These are phyloP conservation scores for Diaperis boleti DNA, from an alignment of 2,888 invertebrate species.

Conservation along the genomic window DNA sequence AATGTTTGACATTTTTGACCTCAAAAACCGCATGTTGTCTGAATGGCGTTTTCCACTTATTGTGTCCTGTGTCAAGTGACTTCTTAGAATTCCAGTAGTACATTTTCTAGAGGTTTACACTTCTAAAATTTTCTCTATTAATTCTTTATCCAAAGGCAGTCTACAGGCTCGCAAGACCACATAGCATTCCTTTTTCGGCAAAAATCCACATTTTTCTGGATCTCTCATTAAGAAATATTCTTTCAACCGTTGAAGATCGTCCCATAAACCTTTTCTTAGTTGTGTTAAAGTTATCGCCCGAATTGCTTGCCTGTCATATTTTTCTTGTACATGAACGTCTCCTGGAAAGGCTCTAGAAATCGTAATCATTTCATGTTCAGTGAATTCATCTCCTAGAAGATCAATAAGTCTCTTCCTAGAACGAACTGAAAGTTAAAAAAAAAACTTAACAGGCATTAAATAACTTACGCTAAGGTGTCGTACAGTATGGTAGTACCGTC, in stretches of 20 bases:
- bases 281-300: slow-evolving; percentile 79
- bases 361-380: slow-evolving; percentile 85
- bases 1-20: too few relatives aligned
- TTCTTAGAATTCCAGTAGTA: too few relatives aligned
- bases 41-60: too few relatives aligned
- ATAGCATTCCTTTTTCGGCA: slow-evolving; percentile 72
- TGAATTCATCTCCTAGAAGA: slow-evolving; percentile 77
- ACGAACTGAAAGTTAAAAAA: slow-evolving; percentile 42
- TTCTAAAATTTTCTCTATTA: slow-evolving; percentile 78
- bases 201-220: slow-evolving; percentile 69
- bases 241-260: slow-evolving; percentile 73
- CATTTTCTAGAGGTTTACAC: slow-evolving; percentile 68
- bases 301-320: slow-evolving; percentile 67
- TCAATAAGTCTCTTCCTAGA: slow-evolving; percentile 74
- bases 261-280: slow-evolving; percentile 79
- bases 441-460: not conserved
- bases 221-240: slow-evolving; percentile 74
- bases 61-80: too few relatives aligned
- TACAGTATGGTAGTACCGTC: slow-evolving; percentile 63
- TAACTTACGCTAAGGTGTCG: slow-evolving; percentile 60
- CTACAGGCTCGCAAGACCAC: slow-evolving; percentile 77
- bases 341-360: slow-evolving; percentile 80
- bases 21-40: too few relatives aligned
- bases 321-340: slow-evolving; percentile 43
- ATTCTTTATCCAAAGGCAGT: slow-evolving; percentile 75